Percentiles rank a stretch among this genome's conserved stretches.
phyloP scores from a whole-genome alignment of 1,140 invertebrate species.

The Pseudobourletiella spinata region DNA sequence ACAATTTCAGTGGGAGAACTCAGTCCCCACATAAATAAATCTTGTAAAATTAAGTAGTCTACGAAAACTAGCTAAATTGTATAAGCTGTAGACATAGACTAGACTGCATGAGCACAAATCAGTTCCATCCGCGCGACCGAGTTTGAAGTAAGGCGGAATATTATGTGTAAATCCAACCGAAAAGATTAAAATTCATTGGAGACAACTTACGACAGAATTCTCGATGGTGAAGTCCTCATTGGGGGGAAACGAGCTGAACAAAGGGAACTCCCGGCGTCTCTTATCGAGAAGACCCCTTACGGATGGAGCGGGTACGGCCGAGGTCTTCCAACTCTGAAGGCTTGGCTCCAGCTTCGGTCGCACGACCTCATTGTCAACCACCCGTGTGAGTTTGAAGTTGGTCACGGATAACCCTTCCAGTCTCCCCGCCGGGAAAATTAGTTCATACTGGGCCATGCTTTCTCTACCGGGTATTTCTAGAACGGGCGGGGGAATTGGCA shows the following conservation, averaged over 20 bases:
- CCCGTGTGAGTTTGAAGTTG: constrained; percentile 17
- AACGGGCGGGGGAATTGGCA: constrained; percentile 52
- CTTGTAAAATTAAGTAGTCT: not conserved
- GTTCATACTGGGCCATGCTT: constrained; percentile 39
- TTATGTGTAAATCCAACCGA: too few species aligned
- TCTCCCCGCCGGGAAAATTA: constrained; percentile 15
- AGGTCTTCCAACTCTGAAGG: not conserved
- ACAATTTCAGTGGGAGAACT: too few species aligned
- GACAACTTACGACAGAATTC: constrained; percentile 15
- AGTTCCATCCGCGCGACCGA: too few species aligned
- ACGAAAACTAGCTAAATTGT: too few species aligned
- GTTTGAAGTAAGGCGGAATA: too few species aligned
- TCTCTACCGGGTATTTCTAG: constrained; percentile 53
- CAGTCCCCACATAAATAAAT: too few species aligned
- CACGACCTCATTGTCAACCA: constrained; percentile 1
- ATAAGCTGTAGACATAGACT: too few species aligned
- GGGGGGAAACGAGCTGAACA: not conserved
- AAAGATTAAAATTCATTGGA: too few species aligned
- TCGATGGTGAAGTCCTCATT: constrained; percentile 13
- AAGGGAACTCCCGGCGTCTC: not conserved
- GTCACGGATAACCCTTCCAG: constrained; percentile 10
- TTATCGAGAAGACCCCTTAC: not conserved
- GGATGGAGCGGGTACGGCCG: not conserved
- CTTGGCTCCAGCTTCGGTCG: not conserved
- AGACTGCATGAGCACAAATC: too few species aligned